These are phyloP conservation scores for Eupithecia pulchellata DNA, from an alignment of 2,888 invertebrate species.

Conservation along the genomic window DNA sequence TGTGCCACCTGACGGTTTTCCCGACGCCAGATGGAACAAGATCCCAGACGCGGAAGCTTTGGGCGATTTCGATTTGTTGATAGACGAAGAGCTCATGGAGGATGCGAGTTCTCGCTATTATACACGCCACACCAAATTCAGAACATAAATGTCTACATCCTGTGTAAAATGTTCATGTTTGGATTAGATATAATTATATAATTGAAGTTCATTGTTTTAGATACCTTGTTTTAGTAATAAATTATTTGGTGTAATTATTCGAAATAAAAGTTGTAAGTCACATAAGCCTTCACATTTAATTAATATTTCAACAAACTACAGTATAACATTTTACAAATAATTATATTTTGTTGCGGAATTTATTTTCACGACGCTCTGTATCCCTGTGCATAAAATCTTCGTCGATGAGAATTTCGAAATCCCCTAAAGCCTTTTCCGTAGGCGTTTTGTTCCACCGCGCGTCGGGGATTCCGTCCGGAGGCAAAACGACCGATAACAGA, in stretches of 20 bases:
- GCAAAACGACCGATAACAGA: conserved; percentile 94
- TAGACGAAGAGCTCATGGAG: conserved; percentile 93
- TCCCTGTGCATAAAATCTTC: conserved; percentile 90
- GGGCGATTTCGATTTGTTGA: conserved; percentile 93
- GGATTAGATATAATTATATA: not conserved
- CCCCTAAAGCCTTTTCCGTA: conserved; percentile 88
- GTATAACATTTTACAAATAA: not conserved
- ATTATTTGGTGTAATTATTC: not conserved
- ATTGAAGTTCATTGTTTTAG: not conserved
- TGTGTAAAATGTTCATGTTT: not conserved
- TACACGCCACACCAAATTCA: conserved; percentile 57
- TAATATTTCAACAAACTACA: not conserved
- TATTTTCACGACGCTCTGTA: conserved; percentile 50
- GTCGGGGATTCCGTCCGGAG: conserved; percentile 94
- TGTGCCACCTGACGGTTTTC: conserved; percentile 94
- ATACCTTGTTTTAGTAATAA: not conserved
- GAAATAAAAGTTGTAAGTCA: conserved; percentile 1
- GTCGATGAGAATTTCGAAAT: conserved; percentile 90
- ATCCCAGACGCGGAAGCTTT: conserved; percentile 89
- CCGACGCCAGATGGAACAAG: conserved; percentile 96
- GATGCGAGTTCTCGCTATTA: conserved; percentile 71
- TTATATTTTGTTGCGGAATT: conserved; percentile 37
- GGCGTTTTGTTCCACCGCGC: conserved; percentile 94
- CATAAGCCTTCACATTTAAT: conserved; percentile 14
- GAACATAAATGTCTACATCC: conserved; percentile 33